Evolutionary conservation across 2,888 invertebrate species (phyloP).

Genomic region (Netelia virgata): DNA sequence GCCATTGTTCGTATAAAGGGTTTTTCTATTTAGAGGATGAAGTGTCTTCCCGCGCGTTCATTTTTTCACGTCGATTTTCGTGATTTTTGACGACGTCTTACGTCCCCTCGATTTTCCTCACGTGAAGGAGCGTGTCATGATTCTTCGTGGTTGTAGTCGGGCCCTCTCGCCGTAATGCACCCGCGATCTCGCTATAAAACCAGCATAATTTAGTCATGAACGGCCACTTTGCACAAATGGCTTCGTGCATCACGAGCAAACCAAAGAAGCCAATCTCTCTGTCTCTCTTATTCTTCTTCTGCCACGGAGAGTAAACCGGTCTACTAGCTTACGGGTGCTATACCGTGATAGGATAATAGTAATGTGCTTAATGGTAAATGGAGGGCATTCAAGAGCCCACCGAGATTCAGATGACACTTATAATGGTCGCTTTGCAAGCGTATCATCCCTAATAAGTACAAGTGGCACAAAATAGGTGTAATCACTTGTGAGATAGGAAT

Average conservation of each 20-base stretch:
- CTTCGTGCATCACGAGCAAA: constrained; percentile 81
- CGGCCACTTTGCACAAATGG: constrained; percentile 84
- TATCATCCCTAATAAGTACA: constrained; percentile 85
- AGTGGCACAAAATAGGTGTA: constrained; percentile 85
- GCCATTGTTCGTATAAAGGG: no score
- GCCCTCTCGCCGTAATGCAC: constrained; percentile 73
- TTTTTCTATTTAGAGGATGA: no score
- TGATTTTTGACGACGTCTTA: no score
- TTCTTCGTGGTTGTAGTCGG: constrained; percentile 33
- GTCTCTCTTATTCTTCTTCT: constrained; percentile 44
- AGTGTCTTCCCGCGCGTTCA: no score
- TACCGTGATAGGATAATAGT: constrained; percentile 84
- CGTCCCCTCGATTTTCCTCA: no score
- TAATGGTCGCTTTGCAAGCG: constrained; percentile 82
- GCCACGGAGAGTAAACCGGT: constrained; percentile 32
- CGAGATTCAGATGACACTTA: constrained; percentile 84
- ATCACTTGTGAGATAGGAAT: constrained; percentile 72
- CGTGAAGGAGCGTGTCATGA: background rate
- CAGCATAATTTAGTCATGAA: constrained; percentile 84
- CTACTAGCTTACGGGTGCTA: constrained; percentile 77
- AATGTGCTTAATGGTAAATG: constrained; percentile 85
- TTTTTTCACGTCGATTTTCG: no score
- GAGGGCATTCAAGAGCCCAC: constrained; percentile 83
- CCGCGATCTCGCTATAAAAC: constrained; percentile 80
- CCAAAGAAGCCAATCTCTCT: constrained; percentile 62